Evolutionary conservation across 2,797 vertebrate species (phyloP), one percentile per base, ranked within the genome.

Genomic region (Squalus acanthias): DNA sequence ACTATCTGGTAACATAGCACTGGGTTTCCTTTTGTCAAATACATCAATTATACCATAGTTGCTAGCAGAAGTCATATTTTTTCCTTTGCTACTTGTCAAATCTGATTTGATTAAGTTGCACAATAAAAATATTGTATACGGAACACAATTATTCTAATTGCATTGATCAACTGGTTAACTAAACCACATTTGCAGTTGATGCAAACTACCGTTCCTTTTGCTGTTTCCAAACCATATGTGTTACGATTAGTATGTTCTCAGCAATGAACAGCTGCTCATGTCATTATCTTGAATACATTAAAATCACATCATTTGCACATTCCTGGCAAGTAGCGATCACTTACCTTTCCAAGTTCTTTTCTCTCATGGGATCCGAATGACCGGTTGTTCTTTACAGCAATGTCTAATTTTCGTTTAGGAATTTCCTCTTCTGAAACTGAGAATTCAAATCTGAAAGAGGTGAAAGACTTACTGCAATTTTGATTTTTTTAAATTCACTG

Each of bases 261-360:
- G 26, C 57, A 63, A 4, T 33, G 26, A 91, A 91, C 26, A 60
- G 4, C 29, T 91, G 57, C 4, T 63, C 15, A 7, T 63, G 88
- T 33, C 13, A 60, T 60, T 60, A 10, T 7, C 9, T 17, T 63
- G 26, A 17, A 63, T 33, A 63, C 12, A 63, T 91, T 91, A 9
- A 65, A 17, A 63, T 63, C 26, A 33, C 60, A 29, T 10, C 24
- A n/a, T 91, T 91, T 65, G 29, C 57, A n/a, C 29, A 91, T 65
- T 91, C 33, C 15, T n/a, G 57, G 4, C 63, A 63, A 17, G 0
- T 46, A 93, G 26, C 9, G 13, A 69, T 57, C 2, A 9, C 79
- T 96, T 97, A 99, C 99, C 98, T 98, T 99, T 96, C 99, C 99
- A 96, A 99, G 98, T 97, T 99, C 99, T 96, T 99, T 99, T 65